Evolutionary conservation across 2,113 vertebrate species (phyloP), one percentile per base, ranked within the genome.

Genomic region (Oncorhynchus gorbuscha): DNA sequence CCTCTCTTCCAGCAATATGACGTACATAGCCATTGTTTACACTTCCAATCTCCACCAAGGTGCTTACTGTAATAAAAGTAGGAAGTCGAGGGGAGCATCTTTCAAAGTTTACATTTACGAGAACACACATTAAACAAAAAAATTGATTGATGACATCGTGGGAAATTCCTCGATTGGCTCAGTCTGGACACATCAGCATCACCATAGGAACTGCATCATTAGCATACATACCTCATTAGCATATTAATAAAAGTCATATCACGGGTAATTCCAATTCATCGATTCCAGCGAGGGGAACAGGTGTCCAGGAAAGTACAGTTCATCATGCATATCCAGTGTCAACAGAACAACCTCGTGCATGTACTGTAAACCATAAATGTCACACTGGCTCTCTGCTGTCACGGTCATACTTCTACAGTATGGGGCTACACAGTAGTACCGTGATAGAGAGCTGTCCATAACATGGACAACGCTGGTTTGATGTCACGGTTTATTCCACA

Each of bases 351-450:
- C 22, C 22, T 22, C 1, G 59, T 62, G 62, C 24, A 18, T 26
- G 30, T 67, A 22, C 80, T 77, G 64, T 49, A 28, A 72, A 75
- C 55, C 13, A 35, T 32, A 22, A 32, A 71, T 76, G 72, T 69
- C 24, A 71, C 45, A 51, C 64, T 48, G 32, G 26, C 49, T 30
- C 39, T 39, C 45, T 55, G 49, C 16, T 55, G 49, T 55, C 51
- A 55, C 5, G 51, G 51, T 45, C 39, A 55, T 5, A 7, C 51
- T 4, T 14, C 51, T 55, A 55, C 51, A 18, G 51, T 55, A 55
- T 55, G 16, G 16, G 51, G 5, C 51, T 45, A 45, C 39, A 9
- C 39, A 45, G 0, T 45, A 45, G 39, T 9, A 9, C 39, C 6
- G 1, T 39, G 35, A 39, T 39, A 39, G 39, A 39, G 39, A 39